A percentile compares a stretch with the other conserved stretches of the same genome.
phyloP scores from a whole-genome alignment of 2,888 invertebrate genomes.

The Mechanitis messenoides region DNA sequence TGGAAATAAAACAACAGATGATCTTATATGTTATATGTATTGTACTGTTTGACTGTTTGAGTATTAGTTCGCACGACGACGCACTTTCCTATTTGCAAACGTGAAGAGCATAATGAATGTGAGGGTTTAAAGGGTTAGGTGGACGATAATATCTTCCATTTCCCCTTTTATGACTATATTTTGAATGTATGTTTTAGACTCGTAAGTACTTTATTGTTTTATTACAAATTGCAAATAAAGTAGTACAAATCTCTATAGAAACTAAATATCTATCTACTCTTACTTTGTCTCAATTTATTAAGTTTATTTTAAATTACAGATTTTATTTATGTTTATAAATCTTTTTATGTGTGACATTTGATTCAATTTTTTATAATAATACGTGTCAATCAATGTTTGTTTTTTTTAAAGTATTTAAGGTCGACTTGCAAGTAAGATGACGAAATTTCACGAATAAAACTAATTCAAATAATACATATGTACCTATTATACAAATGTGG shows the following conservation, averaged over 20 bases:
- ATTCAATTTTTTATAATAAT: too few species aligned
- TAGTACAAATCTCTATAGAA: background rate
- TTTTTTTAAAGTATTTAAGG: too few species aligned
- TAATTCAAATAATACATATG: too few species aligned
- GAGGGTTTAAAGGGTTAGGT: constrained; percentile 33
- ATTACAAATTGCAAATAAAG: background rate
- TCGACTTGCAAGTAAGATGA: too few species aligned
- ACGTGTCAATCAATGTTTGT: too few species aligned
- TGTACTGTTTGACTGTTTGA: constrained; percentile 33
- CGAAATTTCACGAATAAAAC: too few species aligned
- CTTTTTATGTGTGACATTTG: too few species aligned
- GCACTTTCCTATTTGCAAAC: constrained; percentile 36
- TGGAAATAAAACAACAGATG: constrained; percentile 52
- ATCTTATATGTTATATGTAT: constrained; percentile 42
- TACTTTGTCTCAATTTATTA: too few species aligned
- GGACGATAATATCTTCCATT: constrained; percentile 30
- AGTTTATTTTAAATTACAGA: too few species aligned
- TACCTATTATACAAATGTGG: too few species aligned
- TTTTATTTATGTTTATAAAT: too few species aligned
- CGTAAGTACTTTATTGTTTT: constrained; percentile 5
- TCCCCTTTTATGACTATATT: constrained; percentile 25
- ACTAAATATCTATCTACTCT: too few species aligned
- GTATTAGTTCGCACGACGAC: constrained; percentile 42
- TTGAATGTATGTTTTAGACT: constrained; percentile 14
- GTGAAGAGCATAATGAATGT: constrained; percentile 36